Conservation (phyloP, 2,113 vertebrate genomes). For the Ochotona curzoniae region DNA sequence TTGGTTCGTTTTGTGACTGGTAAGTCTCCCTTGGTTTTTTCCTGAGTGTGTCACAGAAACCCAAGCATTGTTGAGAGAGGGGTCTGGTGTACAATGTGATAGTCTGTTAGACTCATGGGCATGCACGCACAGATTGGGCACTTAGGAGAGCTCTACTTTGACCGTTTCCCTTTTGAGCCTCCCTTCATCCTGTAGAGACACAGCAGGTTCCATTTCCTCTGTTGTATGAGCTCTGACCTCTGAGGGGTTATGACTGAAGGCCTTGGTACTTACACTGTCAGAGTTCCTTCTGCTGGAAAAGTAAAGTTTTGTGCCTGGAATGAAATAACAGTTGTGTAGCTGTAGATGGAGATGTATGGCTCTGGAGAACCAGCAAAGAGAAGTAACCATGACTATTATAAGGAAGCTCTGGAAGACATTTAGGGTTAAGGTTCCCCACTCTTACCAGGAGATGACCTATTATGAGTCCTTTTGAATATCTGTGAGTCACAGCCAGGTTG, state of each 20-base stretch:
- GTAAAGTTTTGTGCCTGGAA: slow-evolving; percentile 15
- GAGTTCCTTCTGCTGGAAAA: slow-evolving; percentile 47
- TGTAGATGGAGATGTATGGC: background rate
- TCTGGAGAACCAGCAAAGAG: background rate
- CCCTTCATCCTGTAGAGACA: background rate
- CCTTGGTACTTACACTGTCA: slow-evolving; percentile 10
- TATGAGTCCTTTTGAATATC: background rate
- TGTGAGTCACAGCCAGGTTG: background rate
- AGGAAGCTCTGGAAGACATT: background rate
- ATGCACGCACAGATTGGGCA: background rate
- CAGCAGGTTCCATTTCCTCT: background rate
- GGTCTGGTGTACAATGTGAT: background rate
- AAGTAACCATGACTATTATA: background rate
- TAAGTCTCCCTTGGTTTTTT: slow-evolving; percentile 28
- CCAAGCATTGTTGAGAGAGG: background rate
- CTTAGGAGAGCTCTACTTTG: slow-evolving; percentile 10
- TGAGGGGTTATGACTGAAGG: slow-evolving; percentile 9
- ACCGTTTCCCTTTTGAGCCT: background rate
- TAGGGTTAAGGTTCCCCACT: background rate
- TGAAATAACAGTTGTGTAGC: slow-evolving; percentile 14
- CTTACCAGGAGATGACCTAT: background rate
- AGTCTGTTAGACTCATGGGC: background rate
- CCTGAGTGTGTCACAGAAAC: slow-evolving; percentile 29
- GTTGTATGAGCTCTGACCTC: background rate
- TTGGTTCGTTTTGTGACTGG: slow-evolving; percentile 26